These are phyloP conservation scores for Mnemiopsis leidyi DNA, from an alignment of 37 sponge, comb jelly and placozoan genomes.

Conservation along the genomic window DNA sequence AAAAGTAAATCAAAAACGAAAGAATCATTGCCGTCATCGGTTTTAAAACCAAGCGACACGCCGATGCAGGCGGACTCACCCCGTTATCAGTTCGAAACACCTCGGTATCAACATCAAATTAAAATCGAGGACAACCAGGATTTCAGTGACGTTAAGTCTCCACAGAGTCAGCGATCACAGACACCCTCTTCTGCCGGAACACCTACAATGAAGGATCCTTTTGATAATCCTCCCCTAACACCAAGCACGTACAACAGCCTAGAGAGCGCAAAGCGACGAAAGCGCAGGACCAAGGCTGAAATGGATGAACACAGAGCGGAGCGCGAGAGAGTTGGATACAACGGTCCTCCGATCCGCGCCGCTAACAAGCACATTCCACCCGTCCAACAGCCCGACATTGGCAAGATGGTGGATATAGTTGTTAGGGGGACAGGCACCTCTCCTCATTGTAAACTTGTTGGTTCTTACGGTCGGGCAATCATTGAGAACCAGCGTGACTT, in stretches of 20 bases:
- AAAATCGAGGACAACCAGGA: constrained; percentile 61
- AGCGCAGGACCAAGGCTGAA: constrained; percentile 47
- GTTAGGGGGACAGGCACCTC: constrained; percentile 58
- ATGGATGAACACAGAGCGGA: background rate
- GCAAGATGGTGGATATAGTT: constrained; percentile 22
- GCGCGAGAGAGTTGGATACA: background rate
- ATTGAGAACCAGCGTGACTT: constrained; percentile 29
- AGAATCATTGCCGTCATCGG: constrained; percentile 13
- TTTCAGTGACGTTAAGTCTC: constrained; percentile 46
- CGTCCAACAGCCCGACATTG: constrained; percentile 51
- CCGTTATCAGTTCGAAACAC: constrained; percentile 49
- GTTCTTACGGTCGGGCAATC: constrained; percentile 48
- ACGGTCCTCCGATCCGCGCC: background rate
- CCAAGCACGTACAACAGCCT: background rate
- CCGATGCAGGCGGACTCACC: constrained; percentile 56
- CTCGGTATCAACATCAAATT: constrained; percentile 64
- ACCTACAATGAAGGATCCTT: constrained; percentile 50
- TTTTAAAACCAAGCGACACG: background rate
- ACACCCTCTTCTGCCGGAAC: constrained; percentile 35
- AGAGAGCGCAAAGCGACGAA: background rate
- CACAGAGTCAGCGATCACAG: constrained; percentile 47
- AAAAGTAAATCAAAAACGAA: constrained; percentile 38
- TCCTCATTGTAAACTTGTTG: background rate
- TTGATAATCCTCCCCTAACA: constrained; percentile 61
- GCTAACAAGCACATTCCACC: constrained; percentile 45